Base-by-base conservation (phyloP, 2,888 invertebrate genomes). In the Cosmia pyralina region DNA sequence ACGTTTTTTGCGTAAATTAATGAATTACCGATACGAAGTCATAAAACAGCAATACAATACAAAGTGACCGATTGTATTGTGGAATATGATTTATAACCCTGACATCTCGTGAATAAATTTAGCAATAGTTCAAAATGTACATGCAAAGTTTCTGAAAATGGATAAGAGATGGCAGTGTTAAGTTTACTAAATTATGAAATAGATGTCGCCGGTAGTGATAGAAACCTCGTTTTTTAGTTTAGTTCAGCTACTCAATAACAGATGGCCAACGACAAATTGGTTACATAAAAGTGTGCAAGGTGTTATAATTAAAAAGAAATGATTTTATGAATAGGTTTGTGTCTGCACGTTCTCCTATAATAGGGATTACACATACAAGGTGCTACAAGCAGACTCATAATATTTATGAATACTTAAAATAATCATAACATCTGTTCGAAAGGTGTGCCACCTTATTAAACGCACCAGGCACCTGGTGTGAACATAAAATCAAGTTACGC, bases 11-110 rank as follows among this genome's bases (percentile, higher is more conserved):
- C 8, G 48, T 77, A 74, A 81, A 58, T 52, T 50, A 82, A 57
- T n/a, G 34, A 81, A 82, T 82, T 65, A 69, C 78, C 78, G 59
- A 69, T 77, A 34, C 44, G 44, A 69, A 78, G 65, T 65, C 82
- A 50, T n/a, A n/a, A n/a, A 82, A 78, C 53, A 82, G 79, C 63
- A 66, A 77, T 63, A 77, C n/a, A 28, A 28, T 28, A 28, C 55
- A 62, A 69, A 64, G 55, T 82, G 82, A 70, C 65, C 57, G 62
- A 78, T 82, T 62, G 57, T 69, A 34, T 77, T 77, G 19, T 57
- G 7, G n/a, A 6, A 2, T 8, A 13, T 34, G 6, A 46, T 46
- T 50, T 15, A 2, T 7, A 48, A 34, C 4, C 55, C 57, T 55
- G 82, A 68, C 82, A 82, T 75, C 68, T 79, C 0, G 46, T 19